Conservation (phyloP, 2,797 vertebrate species). For the Prunella strophiata region DNA sequence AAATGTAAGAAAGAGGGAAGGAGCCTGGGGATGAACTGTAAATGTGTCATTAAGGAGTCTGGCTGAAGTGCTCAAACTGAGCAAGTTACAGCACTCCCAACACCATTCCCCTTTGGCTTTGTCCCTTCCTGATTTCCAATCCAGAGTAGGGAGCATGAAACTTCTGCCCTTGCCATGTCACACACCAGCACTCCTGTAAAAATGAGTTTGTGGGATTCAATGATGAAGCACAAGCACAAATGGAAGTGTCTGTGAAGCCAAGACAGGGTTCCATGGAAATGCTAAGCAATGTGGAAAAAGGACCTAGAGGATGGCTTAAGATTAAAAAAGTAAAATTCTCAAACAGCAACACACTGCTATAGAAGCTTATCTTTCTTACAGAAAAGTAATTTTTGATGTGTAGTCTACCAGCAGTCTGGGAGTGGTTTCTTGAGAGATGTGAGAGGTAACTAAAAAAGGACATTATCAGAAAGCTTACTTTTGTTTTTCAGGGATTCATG, state of each 20-base stretch:
- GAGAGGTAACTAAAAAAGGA: neutral
- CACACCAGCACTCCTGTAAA: neutral
- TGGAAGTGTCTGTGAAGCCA: neutral
- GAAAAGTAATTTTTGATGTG: neutral
- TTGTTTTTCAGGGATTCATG: neutral
- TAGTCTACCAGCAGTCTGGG: neutral
- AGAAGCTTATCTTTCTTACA: neutral
- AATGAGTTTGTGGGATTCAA: neutral
- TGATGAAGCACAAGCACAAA: neutral
- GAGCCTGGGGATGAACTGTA: neutral
- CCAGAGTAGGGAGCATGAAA: accelerated
- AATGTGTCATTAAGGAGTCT: neutral
- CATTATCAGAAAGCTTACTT: neutral
- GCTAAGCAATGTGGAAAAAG: accelerated
- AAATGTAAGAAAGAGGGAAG: neutral
- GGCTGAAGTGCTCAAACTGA: neutral
- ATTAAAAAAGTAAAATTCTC: neutral
- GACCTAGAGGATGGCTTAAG: neutral
- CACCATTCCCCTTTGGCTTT: neutral
- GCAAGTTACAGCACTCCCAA: neutral
- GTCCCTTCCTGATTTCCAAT: neutral
- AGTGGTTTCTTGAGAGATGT: neutral
- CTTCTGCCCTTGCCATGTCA: accelerated
- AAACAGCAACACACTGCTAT: neutral
- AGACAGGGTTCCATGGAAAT: neutral